These are phyloP conservation scores for Psilopogon haemacephalus DNA, from an alignment of 2,113 vertebrate genomes.

Conservation along the genomic window DNA sequence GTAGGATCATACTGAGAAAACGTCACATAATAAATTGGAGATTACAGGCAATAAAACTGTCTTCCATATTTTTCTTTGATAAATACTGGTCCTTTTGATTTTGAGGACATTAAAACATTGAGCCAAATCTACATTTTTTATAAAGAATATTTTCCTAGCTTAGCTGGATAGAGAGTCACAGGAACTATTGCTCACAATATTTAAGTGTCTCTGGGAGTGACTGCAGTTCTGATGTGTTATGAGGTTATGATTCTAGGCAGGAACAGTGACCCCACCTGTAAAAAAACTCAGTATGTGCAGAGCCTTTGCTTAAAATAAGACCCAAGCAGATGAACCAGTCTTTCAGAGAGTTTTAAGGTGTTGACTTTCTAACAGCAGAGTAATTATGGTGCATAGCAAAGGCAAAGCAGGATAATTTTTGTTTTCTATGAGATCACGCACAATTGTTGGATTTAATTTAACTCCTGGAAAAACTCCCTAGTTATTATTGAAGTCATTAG, in stretches of 20 bases:
- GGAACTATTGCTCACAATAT: background rate
- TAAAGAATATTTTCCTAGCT: background rate
- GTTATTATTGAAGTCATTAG: constrained; percentile 15
- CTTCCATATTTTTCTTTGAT: constrained; percentile 35
- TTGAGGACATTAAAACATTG: constrained; percentile 4
- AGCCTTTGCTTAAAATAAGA: background rate
- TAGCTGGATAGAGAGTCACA: background rate
- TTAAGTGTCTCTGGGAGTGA: background rate
- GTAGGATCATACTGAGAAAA: constrained; percentile 17
- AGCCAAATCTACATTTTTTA: background rate
- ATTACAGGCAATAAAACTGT: constrained; percentile 41
- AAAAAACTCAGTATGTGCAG: background rate
- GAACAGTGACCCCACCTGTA: background rate
- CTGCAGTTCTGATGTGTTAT: background rate
- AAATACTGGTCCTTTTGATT: constrained; percentile 14
- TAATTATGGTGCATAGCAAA: background rate
- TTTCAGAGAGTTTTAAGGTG: background rate
- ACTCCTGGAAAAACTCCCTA: background rate
- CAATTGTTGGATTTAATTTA: background rate
- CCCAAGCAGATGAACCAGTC: background rate
- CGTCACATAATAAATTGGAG: constrained; percentile 21
- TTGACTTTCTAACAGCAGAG: background rate
- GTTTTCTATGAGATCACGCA: background rate
- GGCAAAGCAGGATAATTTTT: background rate
- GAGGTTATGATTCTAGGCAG: background rate